phyloP scores from a whole-genome alignment of 2,888 invertebrate genomes.

The Phymatocera aterrima region DNA sequence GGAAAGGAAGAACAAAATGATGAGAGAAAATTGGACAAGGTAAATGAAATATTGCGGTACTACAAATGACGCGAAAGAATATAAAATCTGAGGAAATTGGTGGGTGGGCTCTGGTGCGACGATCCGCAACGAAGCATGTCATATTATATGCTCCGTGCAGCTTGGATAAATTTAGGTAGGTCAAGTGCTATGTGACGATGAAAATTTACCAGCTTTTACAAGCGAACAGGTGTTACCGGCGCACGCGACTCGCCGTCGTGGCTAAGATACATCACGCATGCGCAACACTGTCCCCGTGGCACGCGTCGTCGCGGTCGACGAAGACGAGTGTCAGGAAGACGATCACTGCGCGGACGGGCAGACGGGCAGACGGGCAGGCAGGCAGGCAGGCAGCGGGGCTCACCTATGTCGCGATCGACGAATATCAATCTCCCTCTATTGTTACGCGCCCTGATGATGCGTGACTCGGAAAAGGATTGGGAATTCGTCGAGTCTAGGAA shows the following conservation, averaged over 20 bases:
- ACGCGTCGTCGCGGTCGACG: constrained; percentile 33
- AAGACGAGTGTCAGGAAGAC: constrained; percentile 41
- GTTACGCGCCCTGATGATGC: neutral
- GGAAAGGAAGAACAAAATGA: too few relatives aligned
- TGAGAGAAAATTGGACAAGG: too few relatives aligned
- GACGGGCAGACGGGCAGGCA: too few relatives aligned
- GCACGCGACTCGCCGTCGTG: constrained; percentile 26
- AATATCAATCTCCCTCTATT: neutral
- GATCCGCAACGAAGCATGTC: neutral
- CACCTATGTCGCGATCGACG: neutral
- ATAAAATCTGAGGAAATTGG: too few relatives aligned
- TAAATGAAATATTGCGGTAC: too few relatives aligned
- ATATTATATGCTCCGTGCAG: neutral
- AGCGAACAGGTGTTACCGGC: constrained; percentile 31
- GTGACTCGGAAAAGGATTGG: too few relatives aligned
- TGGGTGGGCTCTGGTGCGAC: too few relatives aligned
- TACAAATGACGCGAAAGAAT: too few relatives aligned
- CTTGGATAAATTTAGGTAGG: constrained; percentile 42
- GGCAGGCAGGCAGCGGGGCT: constrained; percentile 31
- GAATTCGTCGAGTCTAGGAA: too few relatives aligned
- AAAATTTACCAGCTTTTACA: constrained; percentile 29
- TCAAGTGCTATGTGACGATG: constrained; percentile 39
- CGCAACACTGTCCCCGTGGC: neutral
- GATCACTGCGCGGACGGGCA: constrained; percentile 4
- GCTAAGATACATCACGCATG: neutral